phyloP scores from a whole-genome alignment of 1,140 invertebrate species.

The Drosophila auraria region DNA sequence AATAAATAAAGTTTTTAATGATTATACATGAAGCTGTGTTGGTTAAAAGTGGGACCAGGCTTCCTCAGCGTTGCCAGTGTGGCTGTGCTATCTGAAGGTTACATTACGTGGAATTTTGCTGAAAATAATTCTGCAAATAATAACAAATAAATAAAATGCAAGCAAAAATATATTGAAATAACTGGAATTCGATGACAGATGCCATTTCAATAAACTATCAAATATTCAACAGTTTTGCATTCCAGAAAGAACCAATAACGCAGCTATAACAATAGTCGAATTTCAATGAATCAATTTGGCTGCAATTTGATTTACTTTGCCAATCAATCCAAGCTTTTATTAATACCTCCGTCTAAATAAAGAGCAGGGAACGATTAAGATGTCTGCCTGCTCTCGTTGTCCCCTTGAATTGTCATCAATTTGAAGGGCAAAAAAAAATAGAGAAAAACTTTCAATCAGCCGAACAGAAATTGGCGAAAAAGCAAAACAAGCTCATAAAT shows the following conservation, averaged over 20 bases:
- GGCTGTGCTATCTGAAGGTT: too few relatives aligned
- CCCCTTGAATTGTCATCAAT: conserved; percentile 55
- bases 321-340: conserved; percentile 37
- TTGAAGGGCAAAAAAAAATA: conserved; percentile 27
- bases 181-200: conserved; percentile 1
- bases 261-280: background rate
- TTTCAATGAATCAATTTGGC: conserved; percentile 1
- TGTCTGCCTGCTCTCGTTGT: conserved; percentile 29
- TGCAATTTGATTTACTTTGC: background rate
- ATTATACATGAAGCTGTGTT: conserved; percentile 18
- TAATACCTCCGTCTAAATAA: conserved; percentile 26
- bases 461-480: conserved; percentile 51
- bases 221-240: conserved; percentile 13
- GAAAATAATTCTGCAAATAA: too few relatives aligned
- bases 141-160: too few relatives aligned
- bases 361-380: conserved; percentile 55
- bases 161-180: background rate
- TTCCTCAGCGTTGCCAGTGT: background rate
- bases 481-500: conserved; percentile 79
- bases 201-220: conserved; percentile 7
- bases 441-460: conserved; percentile 62
- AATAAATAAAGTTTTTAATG: conserved; percentile 28
- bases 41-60: background rate
- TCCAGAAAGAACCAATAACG: background rate
- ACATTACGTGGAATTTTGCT: too few relatives aligned